phyloP scores from a whole-genome alignment of 2,113 vertebrate species.

The western clawed frog (Xenopus tropicalis) region DNA sequence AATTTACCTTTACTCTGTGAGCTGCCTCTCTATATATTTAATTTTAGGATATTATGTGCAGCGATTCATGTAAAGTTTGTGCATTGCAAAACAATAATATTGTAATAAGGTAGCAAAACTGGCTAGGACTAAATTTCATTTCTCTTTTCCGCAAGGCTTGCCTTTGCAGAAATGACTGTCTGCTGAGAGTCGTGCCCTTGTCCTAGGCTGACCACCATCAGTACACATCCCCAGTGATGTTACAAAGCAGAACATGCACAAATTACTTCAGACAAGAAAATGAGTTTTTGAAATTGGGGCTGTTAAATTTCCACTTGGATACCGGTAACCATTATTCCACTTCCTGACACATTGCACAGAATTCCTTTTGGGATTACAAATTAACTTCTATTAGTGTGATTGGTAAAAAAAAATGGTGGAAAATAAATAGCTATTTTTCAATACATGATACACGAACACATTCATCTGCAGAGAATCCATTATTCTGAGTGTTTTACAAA shows the following conservation, averaged over 20 bases:
- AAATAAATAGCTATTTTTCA: background rate
- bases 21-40: too few species aligned
- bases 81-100: too few species aligned
- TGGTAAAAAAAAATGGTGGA: conserved; percentile 1
- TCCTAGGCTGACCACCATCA: conserved; percentile 27
- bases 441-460: background rate
- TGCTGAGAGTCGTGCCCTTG: conserved; percentile 7
- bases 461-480: background rate
- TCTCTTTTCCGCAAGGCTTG: too few species aligned
- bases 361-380: conserved; percentile 1
- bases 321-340: conserved; percentile 11
- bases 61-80: too few species aligned
- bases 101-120: too few species aligned
- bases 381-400: conserved; percentile 2
- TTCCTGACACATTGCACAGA: conserved; percentile 41
- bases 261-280: conserved; percentile 47
- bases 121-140: too few species aligned
- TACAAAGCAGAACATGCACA: conserved; percentile 38
- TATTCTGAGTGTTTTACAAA: background rate
- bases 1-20: too few species aligned
- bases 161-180: conserved; percentile 5
- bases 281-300: conserved; percentile 2
- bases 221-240: background rate
- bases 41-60: too few species aligned
- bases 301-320: conserved; percentile 46